Percentiles rank a stretch among this genome's conserved stretches.
Evolutionary conservation across 2,797 vertebrate genomes (phyloP).

Genomic region (Acanthurus tractus): DNA sequence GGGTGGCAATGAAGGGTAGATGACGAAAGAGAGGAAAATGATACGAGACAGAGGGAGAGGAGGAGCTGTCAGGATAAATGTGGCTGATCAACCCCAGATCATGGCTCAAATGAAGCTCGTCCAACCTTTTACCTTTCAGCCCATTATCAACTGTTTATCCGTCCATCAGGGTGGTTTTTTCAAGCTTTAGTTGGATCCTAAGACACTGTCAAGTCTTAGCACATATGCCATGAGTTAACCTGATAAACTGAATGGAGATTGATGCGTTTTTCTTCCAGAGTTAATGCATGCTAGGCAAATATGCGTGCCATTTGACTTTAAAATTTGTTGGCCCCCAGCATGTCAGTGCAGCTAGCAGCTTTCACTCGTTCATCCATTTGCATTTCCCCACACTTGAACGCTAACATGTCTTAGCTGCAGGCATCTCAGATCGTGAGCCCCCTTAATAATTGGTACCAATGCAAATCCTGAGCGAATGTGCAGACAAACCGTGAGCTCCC

Average conservation of each 20-base stretch:
- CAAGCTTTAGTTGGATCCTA: conserved; percentile 16
- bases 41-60: conserved; percentile 74
- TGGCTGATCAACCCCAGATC: conserved; percentile 68
- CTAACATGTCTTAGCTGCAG: conserved; percentile 12
- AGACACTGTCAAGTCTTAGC: neutral
- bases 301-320: conserved; percentile 5
- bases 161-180: conserved; percentile 46
- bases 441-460: conserved; percentile 38
- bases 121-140: conserved; percentile 62
- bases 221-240: neutral
- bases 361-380: conserved; percentile 8
- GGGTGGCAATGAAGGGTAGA: conserved; percentile 61
- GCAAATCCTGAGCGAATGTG: conserved; percentile 53
- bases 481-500: conserved; percentile 55
- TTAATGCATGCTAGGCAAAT: conserved; percentile 2
- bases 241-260: neutral
- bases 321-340: conserved; percentile 3
- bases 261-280: neutral
- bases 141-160: conserved; percentile 54
- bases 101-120: conserved; percentile 66
- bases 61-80: conserved; percentile 69
- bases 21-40: conserved; percentile 71
- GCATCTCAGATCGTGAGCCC: conserved; percentile 23
- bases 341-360: neutral
- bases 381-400: conserved; percentile 5